These are phyloP conservation scores for Bacillus rossius DNA, from an alignment of 1,140 invertebrate genomes.

Conservation along the genomic window DNA sequence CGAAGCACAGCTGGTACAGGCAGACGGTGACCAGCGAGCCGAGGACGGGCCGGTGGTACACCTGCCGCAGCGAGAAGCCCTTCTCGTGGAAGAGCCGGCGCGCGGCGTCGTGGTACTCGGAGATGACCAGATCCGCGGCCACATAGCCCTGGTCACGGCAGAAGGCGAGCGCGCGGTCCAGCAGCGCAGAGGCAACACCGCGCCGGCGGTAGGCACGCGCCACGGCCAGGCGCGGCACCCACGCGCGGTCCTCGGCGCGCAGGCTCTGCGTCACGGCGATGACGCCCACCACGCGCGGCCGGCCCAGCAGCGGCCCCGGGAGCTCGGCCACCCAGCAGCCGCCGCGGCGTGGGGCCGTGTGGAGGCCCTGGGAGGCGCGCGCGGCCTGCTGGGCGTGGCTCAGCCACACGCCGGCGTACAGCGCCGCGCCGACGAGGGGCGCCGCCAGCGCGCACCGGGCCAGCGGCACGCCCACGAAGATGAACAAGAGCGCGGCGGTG, in stretches of 20 bases:
- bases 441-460: conserved; percentile 42
- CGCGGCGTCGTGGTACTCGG: conserved; percentile 47
- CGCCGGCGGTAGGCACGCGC: conserved; percentile 41
- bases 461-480: conserved; percentile 48
- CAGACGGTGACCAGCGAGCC: conserved; percentile 40
- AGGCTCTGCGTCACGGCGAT: conserved; percentile 42
- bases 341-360: conserved; percentile 36
- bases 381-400: conserved; percentile 40
- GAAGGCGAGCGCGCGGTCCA: conserved; percentile 45
- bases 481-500: conserved; percentile 46
- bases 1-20: conserved; percentile 40
- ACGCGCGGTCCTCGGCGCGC: conserved; percentile 43
- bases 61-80: conserved; percentile 48
- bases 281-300: conserved; percentile 36
- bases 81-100: conserved; percentile 46
- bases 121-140: conserved; percentile 43
- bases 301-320: conserved; percentile 36
- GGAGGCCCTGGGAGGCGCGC: conserved; percentile 42
- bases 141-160: conserved; percentile 44
- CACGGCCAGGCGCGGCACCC: conserved; percentile 48
- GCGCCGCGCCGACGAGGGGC: conserved; percentile 41
- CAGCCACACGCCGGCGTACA: conserved; percentile 42
- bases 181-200: conserved; percentile 42
- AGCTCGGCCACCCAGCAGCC: conserved; percentile 49
- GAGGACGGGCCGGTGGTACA: conserved; percentile 47